Percentiles rank a stretch among this genome's conserved stretches.
Evolutionary conservation across 2,888 invertebrate genomes (phyloP).

Genomic region (Pristionchus entomophagus): DNA sequence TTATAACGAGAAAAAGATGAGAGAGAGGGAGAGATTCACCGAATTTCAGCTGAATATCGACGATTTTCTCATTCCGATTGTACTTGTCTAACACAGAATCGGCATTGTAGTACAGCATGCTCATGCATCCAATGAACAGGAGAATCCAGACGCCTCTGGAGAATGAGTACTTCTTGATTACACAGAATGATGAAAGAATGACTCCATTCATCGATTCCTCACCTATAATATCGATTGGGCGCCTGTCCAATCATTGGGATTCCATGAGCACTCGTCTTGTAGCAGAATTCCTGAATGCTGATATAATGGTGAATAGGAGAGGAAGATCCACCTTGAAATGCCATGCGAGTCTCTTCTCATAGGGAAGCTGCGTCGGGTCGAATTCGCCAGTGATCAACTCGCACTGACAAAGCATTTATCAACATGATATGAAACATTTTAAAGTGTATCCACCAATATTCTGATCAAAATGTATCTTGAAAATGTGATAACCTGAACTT

Average conservation of each 20-base stretch:
- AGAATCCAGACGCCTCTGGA: constrained; percentile 66
- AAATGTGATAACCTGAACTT: constrained; percentile 59
- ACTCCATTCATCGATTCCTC: background rate
- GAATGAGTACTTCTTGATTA: background rate
- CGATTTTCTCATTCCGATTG: constrained; percentile 71
- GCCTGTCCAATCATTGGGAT: constrained; percentile 72
- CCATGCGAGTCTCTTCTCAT: constrained; percentile 55
- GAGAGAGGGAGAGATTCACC: constrained; percentile 51
- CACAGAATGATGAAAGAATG: background rate
- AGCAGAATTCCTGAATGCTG: constrained; percentile 63
- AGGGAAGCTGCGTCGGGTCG: constrained; percentile 69
- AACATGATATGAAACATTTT: background rate
- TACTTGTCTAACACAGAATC: constrained; percentile 68
- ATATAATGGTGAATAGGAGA: background rate
- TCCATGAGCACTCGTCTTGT: constrained; percentile 72
- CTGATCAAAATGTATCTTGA: too few relatives aligned
- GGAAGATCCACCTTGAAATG: background rate
- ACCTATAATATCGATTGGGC: constrained; percentile 67
- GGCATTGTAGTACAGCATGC: constrained; percentile 68
- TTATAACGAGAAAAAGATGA: background rate
- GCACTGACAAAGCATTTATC: constrained; percentile 58
- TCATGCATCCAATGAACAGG: constrained; percentile 61
- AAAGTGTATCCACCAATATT: too few relatives aligned
- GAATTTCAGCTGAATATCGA: constrained; percentile 72
- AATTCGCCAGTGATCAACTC: constrained; percentile 71